Evolutionary conservation across 1,140 invertebrate species (phyloP), one percentile per base, ranked within the genome.

Genomic region (Uloborus diversus): DNA sequence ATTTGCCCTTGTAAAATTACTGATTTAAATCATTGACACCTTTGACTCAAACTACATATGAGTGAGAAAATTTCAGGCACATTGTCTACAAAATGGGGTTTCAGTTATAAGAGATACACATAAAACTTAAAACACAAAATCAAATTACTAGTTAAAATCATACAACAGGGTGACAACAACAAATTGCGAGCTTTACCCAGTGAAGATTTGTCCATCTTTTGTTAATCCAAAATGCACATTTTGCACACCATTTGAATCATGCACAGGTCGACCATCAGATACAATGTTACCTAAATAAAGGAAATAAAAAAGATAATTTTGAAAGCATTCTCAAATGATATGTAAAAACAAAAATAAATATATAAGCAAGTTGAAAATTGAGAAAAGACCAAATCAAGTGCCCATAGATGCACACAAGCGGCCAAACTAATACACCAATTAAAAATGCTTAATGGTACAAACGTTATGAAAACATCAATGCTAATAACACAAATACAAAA

Each of bases 201-300:
- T 82, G 80, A 85, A 87, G 13, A 88, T 80, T 30, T 84, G 59
- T 25, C 86, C 86, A 83, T 86, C 81, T 73, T 84, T 85, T 28
- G 83, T 86, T 23, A 88, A 84, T 23, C 87, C 86, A 86, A 88
- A 88, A 56, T 88, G 85, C 51, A 82, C 85, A 85, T 88, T 88
- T 81, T 87, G 86, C 53, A 88, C 83, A 4, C 87, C 87, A 25
- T 82, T 84, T 4, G 86, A 85, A 80, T 86, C 84, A 27, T 84
- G 82, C 4, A 86, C 85, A 20, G 84, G 62, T 47, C 80, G 79
- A 2, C 84, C 85, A 83, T 87, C 83, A 84, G 84, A 85, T n/a
- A 87, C 78, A 28, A 88, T 82, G 82, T 87, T 88, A 28, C 87
- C 87, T 88, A 73, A 4, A 84, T 81, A 82, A 70, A 47, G 28